These are phyloP conservation scores for Machaerirhynchus nigripectus DNA, from an alignment of 2,113 vertebrate species.

Conservation along the genomic window DNA sequence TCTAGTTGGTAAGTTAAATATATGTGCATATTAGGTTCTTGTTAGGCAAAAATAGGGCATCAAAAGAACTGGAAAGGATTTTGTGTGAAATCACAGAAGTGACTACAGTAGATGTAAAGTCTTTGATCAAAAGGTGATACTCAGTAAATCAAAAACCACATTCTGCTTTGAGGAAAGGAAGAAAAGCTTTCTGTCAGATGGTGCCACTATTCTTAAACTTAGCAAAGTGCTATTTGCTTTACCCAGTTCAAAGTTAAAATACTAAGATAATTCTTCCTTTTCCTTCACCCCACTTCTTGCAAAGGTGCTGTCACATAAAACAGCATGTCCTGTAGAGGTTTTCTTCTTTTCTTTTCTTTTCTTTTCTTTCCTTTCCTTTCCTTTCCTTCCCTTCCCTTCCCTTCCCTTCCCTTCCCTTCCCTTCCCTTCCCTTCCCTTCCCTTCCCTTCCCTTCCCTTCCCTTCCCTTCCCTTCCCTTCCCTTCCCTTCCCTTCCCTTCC, in stretches of 20 bases:
- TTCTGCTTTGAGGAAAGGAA: neutral
- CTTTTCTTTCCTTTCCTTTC: rapidly evolving
- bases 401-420: rapidly evolving
- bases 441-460: neutral
- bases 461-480: no score
- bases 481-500: no score
- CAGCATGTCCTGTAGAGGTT: neutral
- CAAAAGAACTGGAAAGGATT: neutral
- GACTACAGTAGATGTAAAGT: neutral
- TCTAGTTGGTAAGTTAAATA: neutral
- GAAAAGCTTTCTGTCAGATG: neutral
- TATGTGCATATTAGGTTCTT: neutral
- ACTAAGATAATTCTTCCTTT: neutral
- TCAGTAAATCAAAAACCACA: neutral
- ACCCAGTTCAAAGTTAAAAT: neutral
- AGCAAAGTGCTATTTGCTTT: neutral
- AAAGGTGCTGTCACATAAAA: neutral
- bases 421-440: no score
- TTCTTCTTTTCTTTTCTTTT: neutral
- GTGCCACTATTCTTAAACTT: neutral
- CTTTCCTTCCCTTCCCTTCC: no score
- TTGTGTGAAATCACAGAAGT: neutral
- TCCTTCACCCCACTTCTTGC: neutral
- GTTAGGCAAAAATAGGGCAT: neutral
- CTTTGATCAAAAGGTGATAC: neutral